These are phyloP conservation scores for Strigamia transsilvanica DNA, from an alignment of 2,888 invertebrate genomes.

Conservation along the genomic window DNA sequence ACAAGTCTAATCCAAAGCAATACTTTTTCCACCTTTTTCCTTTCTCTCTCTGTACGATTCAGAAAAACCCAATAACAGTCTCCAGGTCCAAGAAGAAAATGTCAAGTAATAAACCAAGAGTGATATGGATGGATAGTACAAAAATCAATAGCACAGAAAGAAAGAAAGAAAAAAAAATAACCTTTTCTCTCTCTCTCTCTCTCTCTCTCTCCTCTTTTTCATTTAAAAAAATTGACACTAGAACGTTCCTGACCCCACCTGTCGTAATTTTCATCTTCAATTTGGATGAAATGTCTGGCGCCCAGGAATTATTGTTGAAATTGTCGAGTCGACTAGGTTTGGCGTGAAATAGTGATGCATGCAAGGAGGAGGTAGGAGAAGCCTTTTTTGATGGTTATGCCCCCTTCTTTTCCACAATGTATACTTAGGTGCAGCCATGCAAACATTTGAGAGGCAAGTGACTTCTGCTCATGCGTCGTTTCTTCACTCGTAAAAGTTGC, in stretches of 20 bases:
- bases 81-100: slow-evolving; percentile 36
- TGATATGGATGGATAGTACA: slow-evolving; percentile 33
- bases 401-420: slow-evolving; percentile 42
- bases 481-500: slow-evolving; percentile 39
- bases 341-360: slow-evolving; percentile 42
- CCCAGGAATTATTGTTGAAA: not conserved
- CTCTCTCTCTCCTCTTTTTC: too few species aligned
- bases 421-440: slow-evolving; percentile 41
- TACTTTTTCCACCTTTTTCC: not conserved
- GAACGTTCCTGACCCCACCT: slow-evolving; percentile 11
- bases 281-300: slow-evolving; percentile 7
- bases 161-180: not conserved
- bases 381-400: slow-evolving; percentile 33
- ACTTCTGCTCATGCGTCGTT: slow-evolving; percentile 41
- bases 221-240: not conserved
- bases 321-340: slow-evolving; percentile 32
- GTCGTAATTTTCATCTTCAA: slow-evolving; percentile 43
- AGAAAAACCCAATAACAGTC: slow-evolving; percentile 33
- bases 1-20: not conserved
- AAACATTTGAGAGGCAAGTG: slow-evolving; percentile 42
- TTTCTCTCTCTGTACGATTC: not conserved
- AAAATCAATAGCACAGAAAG: slow-evolving; percentile 14
- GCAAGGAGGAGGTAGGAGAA: not conserved
- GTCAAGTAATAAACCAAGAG: slow-evolving; percentile 39
- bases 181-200: too few species aligned